A percentile compares a stretch with the other conserved stretches of the same genome.
phyloP scores from a whole-genome alignment of 2,113 vertebrate species.

The Equus przewalskii region DNA sequence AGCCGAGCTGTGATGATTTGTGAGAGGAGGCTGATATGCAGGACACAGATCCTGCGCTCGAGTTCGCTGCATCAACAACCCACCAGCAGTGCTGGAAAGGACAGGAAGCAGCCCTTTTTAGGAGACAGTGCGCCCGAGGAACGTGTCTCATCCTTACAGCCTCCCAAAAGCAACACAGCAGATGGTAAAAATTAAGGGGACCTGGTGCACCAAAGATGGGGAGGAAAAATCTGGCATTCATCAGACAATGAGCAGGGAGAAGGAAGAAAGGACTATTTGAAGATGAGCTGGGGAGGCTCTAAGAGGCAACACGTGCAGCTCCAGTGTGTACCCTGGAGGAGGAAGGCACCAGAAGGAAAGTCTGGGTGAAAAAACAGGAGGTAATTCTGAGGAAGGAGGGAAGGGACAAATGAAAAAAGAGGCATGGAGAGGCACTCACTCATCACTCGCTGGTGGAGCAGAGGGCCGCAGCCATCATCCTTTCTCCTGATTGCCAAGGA shows the following conservation, averaged over 20 bases:
- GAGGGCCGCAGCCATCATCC: background rate
- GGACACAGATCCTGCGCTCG: background rate
- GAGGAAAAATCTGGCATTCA: background rate
- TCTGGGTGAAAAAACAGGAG: background rate
- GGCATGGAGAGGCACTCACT: fast-evolving
- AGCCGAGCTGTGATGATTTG: conserved; percentile 61
- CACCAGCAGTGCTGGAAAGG: fast-evolving
- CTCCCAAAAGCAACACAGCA: background rate
- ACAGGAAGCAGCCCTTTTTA: too few species aligned
- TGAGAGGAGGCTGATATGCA: conserved; percentile 24
- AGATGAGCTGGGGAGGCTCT: background rate
- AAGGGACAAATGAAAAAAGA: background rate
- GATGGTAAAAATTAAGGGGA: background rate
- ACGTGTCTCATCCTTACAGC: background rate
- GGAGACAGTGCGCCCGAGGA: fast-evolving
- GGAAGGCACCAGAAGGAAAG: background rate
- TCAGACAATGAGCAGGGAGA: background rate
- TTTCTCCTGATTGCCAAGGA: fast-evolving
- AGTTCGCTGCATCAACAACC: background rate
- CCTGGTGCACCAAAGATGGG: fast-evolving
- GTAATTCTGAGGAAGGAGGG: background rate
- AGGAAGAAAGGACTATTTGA: background rate
- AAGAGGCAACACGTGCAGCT: fast-evolving
- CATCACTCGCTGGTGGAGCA: fast-evolving
- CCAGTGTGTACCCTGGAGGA: fast-evolving